These are phyloP conservation scores for Ibidorhyncha struthersii DNA, from an alignment of 2,113 vertebrate species.

Conservation along the genomic window DNA sequence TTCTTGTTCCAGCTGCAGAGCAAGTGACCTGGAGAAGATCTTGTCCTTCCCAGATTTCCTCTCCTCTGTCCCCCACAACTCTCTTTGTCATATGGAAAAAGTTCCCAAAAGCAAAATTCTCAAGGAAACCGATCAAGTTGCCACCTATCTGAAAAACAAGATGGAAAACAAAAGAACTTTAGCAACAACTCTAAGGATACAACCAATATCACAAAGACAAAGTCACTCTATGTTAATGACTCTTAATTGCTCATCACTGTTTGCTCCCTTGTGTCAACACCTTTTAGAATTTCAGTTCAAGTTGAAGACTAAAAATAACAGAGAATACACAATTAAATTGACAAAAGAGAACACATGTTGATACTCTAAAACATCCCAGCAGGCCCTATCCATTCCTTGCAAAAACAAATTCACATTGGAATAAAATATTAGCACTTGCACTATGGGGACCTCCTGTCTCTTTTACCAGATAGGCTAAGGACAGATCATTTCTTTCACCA, in stretches of 20 bases:
- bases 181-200: background rate
- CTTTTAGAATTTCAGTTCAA: background rate
- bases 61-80: background rate
- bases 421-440: background rate
- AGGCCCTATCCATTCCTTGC: background rate
- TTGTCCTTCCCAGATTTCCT: background rate
- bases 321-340: background rate
- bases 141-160: background rate
- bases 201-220: background rate
- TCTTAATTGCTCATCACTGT: background rate
- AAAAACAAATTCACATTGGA: background rate
- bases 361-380: background rate
- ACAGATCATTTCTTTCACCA: background rate
- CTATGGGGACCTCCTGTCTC: background rate
- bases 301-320: constrained; percentile 16
- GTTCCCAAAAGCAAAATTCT: background rate
- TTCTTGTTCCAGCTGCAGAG: background rate
- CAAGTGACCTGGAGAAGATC: background rate
- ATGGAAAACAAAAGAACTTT: background rate
- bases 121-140: background rate
- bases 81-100: background rate
- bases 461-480: background rate
- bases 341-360: background rate
- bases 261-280: background rate
- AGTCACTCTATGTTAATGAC: constrained; percentile 4